These are phyloP conservation scores for Hipposideros armiger DNA, from an alignment of 2,113 vertebrate genomes.

Conservation along the genomic window DNA sequence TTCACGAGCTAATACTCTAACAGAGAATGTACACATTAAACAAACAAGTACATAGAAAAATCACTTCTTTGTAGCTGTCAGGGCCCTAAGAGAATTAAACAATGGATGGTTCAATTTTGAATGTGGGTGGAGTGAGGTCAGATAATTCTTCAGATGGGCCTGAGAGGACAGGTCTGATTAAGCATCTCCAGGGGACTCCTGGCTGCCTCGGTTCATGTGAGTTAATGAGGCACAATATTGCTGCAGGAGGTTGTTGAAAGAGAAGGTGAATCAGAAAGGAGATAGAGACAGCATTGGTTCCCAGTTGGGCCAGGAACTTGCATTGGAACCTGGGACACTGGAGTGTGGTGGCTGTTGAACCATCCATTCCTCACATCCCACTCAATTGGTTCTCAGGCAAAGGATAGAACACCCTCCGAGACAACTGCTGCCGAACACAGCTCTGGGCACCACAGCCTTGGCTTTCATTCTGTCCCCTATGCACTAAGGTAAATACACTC, in stretches of 20 bases:
- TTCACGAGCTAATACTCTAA: neutral
- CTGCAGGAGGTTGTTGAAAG: neutral
- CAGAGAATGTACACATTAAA: neutral
- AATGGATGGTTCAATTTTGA: neutral
- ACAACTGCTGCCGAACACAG: neutral
- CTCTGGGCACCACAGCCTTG: too few relatives aligned
- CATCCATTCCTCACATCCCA: neutral
- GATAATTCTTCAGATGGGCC: neutral
- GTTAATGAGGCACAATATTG: neutral
- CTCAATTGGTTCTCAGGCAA: neutral
- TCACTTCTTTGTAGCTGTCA: neutral
- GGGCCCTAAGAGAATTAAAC: neutral
- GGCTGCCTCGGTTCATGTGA: neutral
- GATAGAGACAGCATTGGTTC: neutral
- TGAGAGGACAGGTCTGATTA: neutral
- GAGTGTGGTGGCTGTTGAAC: rapidly evolving
- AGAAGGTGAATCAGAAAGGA: neutral
- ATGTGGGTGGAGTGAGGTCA: neutral
- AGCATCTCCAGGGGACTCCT: neutral
- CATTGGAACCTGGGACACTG: neutral
- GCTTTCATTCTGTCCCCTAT: neutral
- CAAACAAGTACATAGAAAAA: neutral
- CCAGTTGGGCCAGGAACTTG: neutral
- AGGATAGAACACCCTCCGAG: neutral
- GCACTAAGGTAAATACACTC: neutral